Conservation (phyloP, 2,113 vertebrate species). For the Bagarius yarrelli region DNA sequence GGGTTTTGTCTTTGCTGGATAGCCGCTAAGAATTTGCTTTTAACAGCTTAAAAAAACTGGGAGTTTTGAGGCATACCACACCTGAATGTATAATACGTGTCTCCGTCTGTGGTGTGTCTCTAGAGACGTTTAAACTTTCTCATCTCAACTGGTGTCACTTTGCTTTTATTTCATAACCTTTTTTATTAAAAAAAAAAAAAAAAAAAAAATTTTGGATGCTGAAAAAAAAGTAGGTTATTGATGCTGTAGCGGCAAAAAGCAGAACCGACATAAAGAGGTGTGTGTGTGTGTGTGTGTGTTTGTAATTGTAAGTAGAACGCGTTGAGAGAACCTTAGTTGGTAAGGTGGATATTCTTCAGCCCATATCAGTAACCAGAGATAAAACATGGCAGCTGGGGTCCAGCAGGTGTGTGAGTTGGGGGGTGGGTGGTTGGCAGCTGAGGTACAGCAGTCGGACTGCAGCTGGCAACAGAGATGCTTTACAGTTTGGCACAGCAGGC, state of each 20-base stretch:
- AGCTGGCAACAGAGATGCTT: conserved; percentile 36
- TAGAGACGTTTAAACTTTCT: conserved; percentile 2
- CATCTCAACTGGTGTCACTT: conserved; percentile 5
- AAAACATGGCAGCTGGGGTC: conserved; percentile 27
- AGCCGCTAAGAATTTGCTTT: conserved; percentile 15
- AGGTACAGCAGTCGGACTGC: not conserved
- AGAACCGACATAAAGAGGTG: not conserved
- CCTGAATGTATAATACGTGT: conserved; percentile 46
- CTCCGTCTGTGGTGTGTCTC: conserved; percentile 28
- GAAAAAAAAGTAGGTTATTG: not conserved
- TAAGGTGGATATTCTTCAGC: conserved; percentile 20
- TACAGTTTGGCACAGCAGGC: conserved; percentile 19
- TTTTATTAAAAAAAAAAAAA: not conserved
- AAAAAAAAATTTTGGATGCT: not conserved
- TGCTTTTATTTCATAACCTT: conserved; percentile 1
- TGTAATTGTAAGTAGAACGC: conserved; percentile 39
- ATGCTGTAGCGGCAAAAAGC: conserved; percentile 2
- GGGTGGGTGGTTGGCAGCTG: not conserved
- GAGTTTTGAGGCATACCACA: not conserved
- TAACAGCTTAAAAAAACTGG: conserved; percentile 6
- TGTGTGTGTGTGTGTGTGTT: conserved; percentile 23
- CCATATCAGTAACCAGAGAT: conserved; percentile 22
- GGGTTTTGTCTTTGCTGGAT: conserved; percentile 25
- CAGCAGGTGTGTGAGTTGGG: conserved; percentile 34
- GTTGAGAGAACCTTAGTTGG: conserved; percentile 43